Evolutionary conservation across 2,888 invertebrate species (phyloP), one percentile per base, ranked within the genome.

Genomic region (Lycaena phlaeas): DNA sequence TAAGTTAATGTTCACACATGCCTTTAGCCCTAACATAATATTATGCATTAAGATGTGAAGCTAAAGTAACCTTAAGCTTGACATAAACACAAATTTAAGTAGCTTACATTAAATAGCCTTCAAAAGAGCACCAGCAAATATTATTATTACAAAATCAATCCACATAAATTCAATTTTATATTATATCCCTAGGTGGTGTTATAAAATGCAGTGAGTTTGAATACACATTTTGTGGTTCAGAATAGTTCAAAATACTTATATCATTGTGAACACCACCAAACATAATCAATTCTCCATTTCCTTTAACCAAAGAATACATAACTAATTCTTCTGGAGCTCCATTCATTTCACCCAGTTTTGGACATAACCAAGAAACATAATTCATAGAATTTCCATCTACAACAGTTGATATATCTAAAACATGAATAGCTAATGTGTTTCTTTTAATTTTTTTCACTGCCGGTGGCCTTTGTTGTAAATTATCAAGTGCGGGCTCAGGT

Each of bases 261-360:
- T 93, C 92, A 67, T 94, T 94, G 57, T 92, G 91, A 51, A 97
- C 94, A 43, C 97, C 98, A n/a, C 97, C 97, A 82, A 98, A 97
- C 87, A 98, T 92, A 40, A 98, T 91, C 17, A 98, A 75, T 82
- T 98, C 97, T 7, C 95, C 95, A 63, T 95, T 92, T 9, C 96
- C 97, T 49, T 92, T 89, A 3, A 96, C 92, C 54, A 97, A 86
- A 22, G 95, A 92, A 66, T 97, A 97, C 58, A 97, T 87, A 51
- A 97, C 93, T 36, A 95, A 89, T 64, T 97, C 95, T 64, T 96
- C 95, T 0, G 97, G 96, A 17, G 91, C 90, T 29, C 90, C 90
- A 43, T 76, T 81, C 52, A 88, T 86, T 57, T 90, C 87, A 11
- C 87, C 88, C 46, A 89, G 87, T 54, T 92, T 90, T 50, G 89